These are phyloP conservation scores for Drosophila baimaii DNA, from an alignment of 1,140 invertebrate genomes.

Conservation along the genomic window DNA sequence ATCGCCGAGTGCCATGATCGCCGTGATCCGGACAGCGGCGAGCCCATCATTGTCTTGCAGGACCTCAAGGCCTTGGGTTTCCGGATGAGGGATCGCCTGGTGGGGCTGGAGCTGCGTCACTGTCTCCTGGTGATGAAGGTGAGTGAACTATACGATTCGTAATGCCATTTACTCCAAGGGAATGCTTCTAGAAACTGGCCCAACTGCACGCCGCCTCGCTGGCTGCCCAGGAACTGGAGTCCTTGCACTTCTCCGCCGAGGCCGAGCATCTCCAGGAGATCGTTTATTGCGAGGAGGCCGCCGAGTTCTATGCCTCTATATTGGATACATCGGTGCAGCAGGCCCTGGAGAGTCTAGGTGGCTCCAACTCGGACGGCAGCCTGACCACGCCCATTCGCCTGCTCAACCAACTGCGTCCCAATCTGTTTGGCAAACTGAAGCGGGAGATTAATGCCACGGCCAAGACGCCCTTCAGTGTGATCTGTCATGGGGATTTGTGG, in stretches of 20 bases:
- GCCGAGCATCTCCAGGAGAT: slow-evolving; percentile 67
- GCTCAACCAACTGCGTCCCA: slow-evolving; percentile 59
- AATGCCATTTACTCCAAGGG: no score
- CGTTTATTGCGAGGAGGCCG: slow-evolving; percentile 75
- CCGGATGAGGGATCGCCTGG: slow-evolving; percentile 73
- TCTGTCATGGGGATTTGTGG: slow-evolving; percentile 85
- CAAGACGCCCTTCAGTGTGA: slow-evolving; percentile 66
- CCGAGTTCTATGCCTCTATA: slow-evolving; percentile 74
- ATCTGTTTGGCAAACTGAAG: slow-evolving; percentile 66
- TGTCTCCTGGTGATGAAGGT: slow-evolving; percentile 82
- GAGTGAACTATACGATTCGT: no score
- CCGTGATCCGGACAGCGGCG: slow-evolving; percentile 46
- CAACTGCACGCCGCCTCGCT: slow-evolving; percentile 77
- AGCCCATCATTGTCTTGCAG: slow-evolving; percentile 75
- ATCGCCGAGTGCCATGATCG: slow-evolving; percentile 68
- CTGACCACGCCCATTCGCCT: slow-evolving; percentile 66
- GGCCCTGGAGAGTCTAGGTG: slow-evolving; percentile 69
- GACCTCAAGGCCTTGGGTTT: slow-evolving; percentile 72
- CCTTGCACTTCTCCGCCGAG: slow-evolving; percentile 44
- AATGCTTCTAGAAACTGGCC: slow-evolving; percentile 83
- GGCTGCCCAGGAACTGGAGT: slow-evolving; percentile 64
- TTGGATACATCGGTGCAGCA: slow-evolving; percentile 76
- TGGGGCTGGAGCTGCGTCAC: slow-evolving; percentile 66
- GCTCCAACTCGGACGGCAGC: slow-evolving; percentile 68
- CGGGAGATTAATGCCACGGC: slow-evolving; percentile 58